Percentiles rank a stretch among this genome's conserved stretches.
phyloP scores from a whole-genome alignment of 2,888 invertebrate species.

The Drosophila eohydei region DNA sequence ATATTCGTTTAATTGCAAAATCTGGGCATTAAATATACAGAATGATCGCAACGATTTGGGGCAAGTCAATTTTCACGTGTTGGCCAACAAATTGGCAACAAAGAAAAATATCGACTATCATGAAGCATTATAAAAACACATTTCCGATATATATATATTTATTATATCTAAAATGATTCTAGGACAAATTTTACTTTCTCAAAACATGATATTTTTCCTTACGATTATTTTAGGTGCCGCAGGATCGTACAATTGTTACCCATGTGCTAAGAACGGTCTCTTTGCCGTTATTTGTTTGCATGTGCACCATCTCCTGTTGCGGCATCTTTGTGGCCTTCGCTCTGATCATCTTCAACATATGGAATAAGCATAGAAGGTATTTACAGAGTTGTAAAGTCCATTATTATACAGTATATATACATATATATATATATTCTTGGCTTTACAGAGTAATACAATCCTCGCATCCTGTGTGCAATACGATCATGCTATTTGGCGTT shows the following conservation, averaged over 20 bases:
- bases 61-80: neutral
- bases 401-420: neutral
- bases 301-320: slow-evolving; percentile 95
- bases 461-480: slow-evolving; percentile 99
- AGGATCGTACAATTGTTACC: slow-evolving; percentile 96
- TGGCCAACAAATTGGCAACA: neutral
- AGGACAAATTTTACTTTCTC: no score
- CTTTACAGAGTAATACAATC: slow-evolving; percentile 94
- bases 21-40: slow-evolving; percentile 61
- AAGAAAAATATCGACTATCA: no score
- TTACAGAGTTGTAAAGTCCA: no score
- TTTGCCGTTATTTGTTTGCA: slow-evolving; percentile 95
- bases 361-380: slow-evolving; percentile 96
- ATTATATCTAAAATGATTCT: neutral
- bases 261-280: slow-evolving; percentile 94
- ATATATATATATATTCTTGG: slow-evolving; percentile 11
- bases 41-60: slow-evolving; percentile 18
- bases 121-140: neutral
- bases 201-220: neutral
- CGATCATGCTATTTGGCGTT: slow-evolving; percentile 97
- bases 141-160: neutral
- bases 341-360: slow-evolving; percentile 96
- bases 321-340: slow-evolving; percentile 94
- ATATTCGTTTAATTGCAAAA: slow-evolving; percentile 40
- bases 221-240: slow-evolving; percentile 88